Base-by-base conservation (phyloP, 2,888 invertebrate genomes). In the Drosophila greeni region DNA sequence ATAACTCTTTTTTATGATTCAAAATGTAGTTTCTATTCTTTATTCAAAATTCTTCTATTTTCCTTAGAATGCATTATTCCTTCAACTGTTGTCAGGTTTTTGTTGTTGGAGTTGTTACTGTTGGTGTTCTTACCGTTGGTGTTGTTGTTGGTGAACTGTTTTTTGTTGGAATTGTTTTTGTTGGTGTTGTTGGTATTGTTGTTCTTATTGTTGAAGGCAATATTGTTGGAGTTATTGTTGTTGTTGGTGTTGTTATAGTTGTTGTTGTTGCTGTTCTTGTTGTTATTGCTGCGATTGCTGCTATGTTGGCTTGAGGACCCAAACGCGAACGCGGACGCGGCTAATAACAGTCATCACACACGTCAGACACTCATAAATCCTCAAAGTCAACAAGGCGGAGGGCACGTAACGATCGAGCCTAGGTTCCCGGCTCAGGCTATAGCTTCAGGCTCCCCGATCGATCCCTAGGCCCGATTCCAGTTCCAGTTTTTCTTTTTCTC, bases 331-430 rank as follows among this genome's bases (percentile, higher is more conserved):
- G 72, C 61, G 80, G 70, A 65, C 62, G 71, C 65, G 75, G 76
- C 83, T 85, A 85, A 85, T 85, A 85, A 85, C 85, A 83, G 85
- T 85, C 85, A 85, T 85, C 86, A 80, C 76, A 83, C 84, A 76
- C 78, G 76, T 77, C 82, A 80, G 80, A 85, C 76, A 81, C 82
- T 78, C 85, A 85, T 85, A 85, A 85, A 85, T 85, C 83, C 82
- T 85, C 76, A 77, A 74, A 72, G 75, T 75, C 78, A 85, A 80
- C 79, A 77, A 82, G 73, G 59, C 51, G 51, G 33, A 59, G 53
- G 56, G 34, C 70, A 52, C 61, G 48, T 68, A 76, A 72, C 77
- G 71, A 68, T 70, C 57, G 71, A 68, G 72, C 57, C 69, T 66
- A 62, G 69, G 57, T 31, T 18, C 8, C 57, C 37, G 45, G 16